These are phyloP conservation scores for Pristiophorus japonicus DNA, from an alignment of 2,113 vertebrate species.

Conservation along the genomic window DNA sequence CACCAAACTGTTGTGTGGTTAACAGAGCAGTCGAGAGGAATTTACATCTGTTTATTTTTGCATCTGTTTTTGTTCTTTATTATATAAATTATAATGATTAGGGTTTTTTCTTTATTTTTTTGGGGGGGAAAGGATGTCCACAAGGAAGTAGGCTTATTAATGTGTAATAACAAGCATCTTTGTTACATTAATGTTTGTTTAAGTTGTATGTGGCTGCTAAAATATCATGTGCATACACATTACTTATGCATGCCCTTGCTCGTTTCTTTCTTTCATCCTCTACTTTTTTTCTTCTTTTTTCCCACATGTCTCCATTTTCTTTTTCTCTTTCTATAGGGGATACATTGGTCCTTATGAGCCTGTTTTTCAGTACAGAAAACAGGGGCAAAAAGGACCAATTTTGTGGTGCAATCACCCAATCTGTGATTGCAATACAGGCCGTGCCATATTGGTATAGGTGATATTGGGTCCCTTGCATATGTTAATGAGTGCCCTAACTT, in stretches of 20 bases:
- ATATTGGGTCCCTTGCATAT: no score
- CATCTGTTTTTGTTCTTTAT: not conserved
- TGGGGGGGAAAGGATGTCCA: not conserved
- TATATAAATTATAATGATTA: not conserved
- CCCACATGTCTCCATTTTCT: not conserved
- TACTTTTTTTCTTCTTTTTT: not conserved
- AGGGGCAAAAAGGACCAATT: no score
- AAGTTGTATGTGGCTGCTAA: not conserved
- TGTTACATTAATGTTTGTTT: not conserved
- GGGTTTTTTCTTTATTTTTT: not conserved
- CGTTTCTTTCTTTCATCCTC: not conserved
- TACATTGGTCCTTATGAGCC: no score
- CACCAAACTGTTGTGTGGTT: no score
- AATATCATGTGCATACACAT: not conserved
- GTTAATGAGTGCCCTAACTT: no score
- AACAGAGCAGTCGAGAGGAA: constrained; percentile 39
- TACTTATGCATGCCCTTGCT: not conserved
- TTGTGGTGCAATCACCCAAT: no score
- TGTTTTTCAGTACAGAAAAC: no score
- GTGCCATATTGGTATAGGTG: no score
- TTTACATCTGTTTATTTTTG: constrained; percentile 41
- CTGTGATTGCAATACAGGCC: no score
- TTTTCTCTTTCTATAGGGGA: not conserved
- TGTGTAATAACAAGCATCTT: not conserved
- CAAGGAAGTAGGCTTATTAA: not conserved